phyloP scores from a whole-genome alignment of 1,140 invertebrate species.

The Ditylenchus dipsaci region DNA sequence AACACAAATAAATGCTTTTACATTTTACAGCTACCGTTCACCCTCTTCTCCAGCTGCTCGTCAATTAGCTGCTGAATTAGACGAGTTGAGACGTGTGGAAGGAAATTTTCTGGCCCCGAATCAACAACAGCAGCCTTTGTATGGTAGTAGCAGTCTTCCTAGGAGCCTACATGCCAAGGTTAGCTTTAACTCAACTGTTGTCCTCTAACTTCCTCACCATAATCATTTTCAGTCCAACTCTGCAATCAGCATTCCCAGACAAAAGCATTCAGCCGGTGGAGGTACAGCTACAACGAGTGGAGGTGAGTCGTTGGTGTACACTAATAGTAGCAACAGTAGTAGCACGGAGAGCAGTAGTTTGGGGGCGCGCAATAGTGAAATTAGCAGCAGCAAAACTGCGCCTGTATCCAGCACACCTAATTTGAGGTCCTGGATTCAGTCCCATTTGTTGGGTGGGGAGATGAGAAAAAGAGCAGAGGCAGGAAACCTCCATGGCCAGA shows the following conservation, averaged over 20 bases:
- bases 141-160: constrained; percentile 48
- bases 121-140: constrained; percentile 28
- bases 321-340: background rate
- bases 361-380: background rate
- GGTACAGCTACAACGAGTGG: background rate
- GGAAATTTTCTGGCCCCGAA: constrained; percentile 25
- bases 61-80: constrained; percentile 57
- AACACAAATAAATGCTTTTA: no score
- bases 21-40: constrained; percentile 37
- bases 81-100: constrained; percentile 46
- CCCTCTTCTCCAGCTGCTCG: constrained; percentile 52
- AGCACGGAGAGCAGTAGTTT: background rate
- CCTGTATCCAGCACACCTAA: background rate
- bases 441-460: no score
- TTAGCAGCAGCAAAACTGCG: no score
- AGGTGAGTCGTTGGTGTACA: background rate
- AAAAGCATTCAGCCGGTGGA: background rate
- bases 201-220: background rate
- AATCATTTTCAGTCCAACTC: background rate
- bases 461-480: no score
- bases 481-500: no score
- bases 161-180: constrained; percentile 48
- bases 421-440: background rate
- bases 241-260: background rate
- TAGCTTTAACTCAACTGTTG: background rate